Percentiles rank a stretch among this genome's conserved stretches.
Conservation (phyloP, 2,888 invertebrate species). For the Ischnura elegans region DNA sequence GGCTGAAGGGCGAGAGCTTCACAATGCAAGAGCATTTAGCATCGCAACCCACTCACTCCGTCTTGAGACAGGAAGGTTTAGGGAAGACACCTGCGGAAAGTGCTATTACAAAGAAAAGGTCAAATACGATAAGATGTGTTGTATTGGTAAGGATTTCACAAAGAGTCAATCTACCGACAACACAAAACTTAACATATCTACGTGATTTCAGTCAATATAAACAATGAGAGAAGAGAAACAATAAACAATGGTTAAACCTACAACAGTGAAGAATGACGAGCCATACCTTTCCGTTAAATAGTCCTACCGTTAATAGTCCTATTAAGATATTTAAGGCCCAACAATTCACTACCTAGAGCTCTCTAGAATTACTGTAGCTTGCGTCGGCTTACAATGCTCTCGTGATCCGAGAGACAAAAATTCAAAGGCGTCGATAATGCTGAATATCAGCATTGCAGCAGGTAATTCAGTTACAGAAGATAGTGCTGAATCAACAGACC, state of each 20-base stretch:
- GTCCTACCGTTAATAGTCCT: background rate
- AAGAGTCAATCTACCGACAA: background rate
- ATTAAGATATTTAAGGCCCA: background rate
- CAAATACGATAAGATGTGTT: background rate
- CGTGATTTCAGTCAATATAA: background rate
- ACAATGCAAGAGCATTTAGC: background rate
- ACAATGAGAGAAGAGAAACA: background rate
- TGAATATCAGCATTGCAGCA: background rate
- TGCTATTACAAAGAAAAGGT: background rate
- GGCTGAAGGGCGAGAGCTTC: background rate
- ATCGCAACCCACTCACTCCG: background rate
- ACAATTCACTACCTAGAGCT: background rate
- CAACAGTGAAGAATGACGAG: background rate
- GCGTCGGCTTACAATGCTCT: too few relatives aligned
- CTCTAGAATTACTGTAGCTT: too few relatives aligned
- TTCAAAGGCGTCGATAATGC: background rate
- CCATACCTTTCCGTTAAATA: background rate
- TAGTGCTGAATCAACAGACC: background rate
- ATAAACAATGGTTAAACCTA: background rate
- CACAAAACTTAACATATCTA: background rate
- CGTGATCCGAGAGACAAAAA: background rate
- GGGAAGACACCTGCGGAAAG: background rate
- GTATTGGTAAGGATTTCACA: background rate
- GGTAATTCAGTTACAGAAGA: background rate
- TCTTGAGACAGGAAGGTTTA: background rate